A percentile compares a stretch with the other conserved stretches of the same genome.
Conservation (phyloP, 1,140 invertebrate genomes). For the Bombus waltoni region DNA sequence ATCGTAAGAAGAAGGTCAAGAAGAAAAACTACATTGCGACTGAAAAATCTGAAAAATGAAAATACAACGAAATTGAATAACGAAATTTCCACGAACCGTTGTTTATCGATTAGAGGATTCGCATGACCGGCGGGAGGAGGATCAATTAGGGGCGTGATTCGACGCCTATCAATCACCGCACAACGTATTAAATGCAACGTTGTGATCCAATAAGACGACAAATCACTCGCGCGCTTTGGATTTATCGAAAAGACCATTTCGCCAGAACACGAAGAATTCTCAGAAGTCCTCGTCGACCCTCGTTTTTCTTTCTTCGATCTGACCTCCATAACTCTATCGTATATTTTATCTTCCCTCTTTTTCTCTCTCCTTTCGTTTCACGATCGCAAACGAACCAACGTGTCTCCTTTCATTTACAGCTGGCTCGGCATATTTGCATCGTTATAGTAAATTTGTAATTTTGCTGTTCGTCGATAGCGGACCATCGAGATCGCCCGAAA, state of each 20-base stretch:
- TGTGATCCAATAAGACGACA: not conserved
- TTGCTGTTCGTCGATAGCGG: too few species aligned
- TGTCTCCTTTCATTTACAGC: too few species aligned
- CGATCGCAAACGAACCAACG: accelerated
- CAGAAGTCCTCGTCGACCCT: not conserved
- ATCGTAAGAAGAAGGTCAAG: too few species aligned
- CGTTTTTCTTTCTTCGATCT: not conserved
- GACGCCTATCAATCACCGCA: conserved; percentile 9
- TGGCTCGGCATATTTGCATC: too few species aligned
- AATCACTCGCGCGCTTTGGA: not conserved
- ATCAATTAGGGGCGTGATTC: conserved; percentile 57
- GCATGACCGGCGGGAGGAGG: not conserved
- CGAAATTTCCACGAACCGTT: not conserved
- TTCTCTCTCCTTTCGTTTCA: too few species aligned
- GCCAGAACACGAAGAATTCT: not conserved
- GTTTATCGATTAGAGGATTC: not conserved
- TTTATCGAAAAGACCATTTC: not conserved
- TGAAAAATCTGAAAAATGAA: too few species aligned
- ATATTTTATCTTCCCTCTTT: not conserved
- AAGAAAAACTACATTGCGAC: too few species aligned
- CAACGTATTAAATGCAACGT: not conserved
- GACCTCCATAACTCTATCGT: too few species aligned
- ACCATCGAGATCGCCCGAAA: too few species aligned
- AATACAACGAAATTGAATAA: too few species aligned
- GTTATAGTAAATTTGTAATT: too few species aligned